Evolutionary conservation across 2,888 invertebrate species (phyloP).

Genomic region (Thereva unica): DNA sequence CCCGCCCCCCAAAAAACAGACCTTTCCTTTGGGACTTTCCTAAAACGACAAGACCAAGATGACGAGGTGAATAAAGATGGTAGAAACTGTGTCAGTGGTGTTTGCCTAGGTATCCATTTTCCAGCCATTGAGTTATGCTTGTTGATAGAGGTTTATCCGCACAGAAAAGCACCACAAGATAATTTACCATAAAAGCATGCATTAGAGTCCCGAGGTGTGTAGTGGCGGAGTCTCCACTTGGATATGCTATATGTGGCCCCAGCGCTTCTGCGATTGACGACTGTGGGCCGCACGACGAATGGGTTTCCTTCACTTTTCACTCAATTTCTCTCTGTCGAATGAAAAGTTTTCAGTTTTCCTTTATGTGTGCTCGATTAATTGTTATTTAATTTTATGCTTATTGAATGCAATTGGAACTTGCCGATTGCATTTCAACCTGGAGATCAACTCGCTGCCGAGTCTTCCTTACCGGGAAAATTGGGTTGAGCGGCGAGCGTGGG

Average conservation of each 20-base stretch:
- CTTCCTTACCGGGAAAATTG: too few species aligned
- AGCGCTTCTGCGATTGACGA: too few species aligned
- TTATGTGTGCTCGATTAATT: slow-evolving; percentile 6
- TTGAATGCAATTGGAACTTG: neutral
- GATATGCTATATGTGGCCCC: too few species aligned
- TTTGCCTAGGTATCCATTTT: neutral
- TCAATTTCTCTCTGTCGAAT: slow-evolving; percentile 10
- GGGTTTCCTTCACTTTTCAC: slow-evolving; percentile 4
- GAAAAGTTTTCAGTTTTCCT: slow-evolving; percentile 9
- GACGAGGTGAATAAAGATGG: slow-evolving; percentile 15
- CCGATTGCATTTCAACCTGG: too few species aligned
- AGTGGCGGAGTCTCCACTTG: too few species aligned
- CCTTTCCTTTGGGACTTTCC: slow-evolving; percentile 13
- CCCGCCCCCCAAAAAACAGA: neutral
- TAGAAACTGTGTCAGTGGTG: slow-evolving; percentile 29
- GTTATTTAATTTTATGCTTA: slow-evolving; percentile 16
- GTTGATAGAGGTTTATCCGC: too few species aligned
- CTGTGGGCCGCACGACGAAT: neutral
- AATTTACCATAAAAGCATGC: too few species aligned
- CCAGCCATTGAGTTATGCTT: too few species aligned
- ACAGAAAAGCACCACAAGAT: too few species aligned
- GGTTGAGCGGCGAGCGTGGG: too few species aligned
- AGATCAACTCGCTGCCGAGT: too few species aligned
- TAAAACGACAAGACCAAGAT: slow-evolving; percentile 4
- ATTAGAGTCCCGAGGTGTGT: too few species aligned